A percentile compares a stretch with the other conserved stretches of the same genome.
These are phyloP conservation scores for Drosophila simulans DNA, from an alignment of 1,140 invertebrate species.

Conservation along the genomic window DNA sequence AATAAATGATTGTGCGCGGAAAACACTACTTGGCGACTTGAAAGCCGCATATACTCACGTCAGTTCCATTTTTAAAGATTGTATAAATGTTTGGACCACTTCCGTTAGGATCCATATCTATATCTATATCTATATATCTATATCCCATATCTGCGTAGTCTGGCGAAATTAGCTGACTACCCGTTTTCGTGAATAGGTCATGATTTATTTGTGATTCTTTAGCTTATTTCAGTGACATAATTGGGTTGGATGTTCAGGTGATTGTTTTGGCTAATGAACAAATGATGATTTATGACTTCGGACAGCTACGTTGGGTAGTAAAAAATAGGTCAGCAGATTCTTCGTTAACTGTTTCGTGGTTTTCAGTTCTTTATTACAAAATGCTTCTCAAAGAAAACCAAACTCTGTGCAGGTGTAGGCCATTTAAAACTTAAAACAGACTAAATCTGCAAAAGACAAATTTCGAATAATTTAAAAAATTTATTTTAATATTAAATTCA, in stretches of 20 bases:
- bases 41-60: conserved; percentile 54
- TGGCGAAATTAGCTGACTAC: conserved; percentile 43
- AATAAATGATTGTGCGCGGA: conserved; percentile 30
- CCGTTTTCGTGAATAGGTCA: conserved; percentile 66
- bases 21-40: conserved; percentile 42
- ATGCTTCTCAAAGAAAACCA: background rate
- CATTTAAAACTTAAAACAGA: background rate
- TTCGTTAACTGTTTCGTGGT: background rate
- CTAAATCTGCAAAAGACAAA: no score
- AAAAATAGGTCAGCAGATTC: background rate
- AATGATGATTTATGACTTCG: conserved; percentile 42
- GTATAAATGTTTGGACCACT: conserved; percentile 70
- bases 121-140: conserved; percentile 2
- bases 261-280: conserved; percentile 51
- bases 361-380: background rate
- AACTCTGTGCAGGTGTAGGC: background rate
- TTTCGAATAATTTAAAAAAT: no score
- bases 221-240: conserved; percentile 61
- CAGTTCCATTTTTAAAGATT: conserved; percentile 78
- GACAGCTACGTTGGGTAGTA: conserved; percentile 6
- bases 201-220: conserved; percentile 67
- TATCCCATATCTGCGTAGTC: conserved; percentile 21
- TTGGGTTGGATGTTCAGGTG: conserved; percentile 70
- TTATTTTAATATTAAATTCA: background rate
- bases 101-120: conserved; percentile 63